phyloP scores from a whole-genome alignment of 2,113 vertebrate species.

The Nansenia antarctica region DNA sequence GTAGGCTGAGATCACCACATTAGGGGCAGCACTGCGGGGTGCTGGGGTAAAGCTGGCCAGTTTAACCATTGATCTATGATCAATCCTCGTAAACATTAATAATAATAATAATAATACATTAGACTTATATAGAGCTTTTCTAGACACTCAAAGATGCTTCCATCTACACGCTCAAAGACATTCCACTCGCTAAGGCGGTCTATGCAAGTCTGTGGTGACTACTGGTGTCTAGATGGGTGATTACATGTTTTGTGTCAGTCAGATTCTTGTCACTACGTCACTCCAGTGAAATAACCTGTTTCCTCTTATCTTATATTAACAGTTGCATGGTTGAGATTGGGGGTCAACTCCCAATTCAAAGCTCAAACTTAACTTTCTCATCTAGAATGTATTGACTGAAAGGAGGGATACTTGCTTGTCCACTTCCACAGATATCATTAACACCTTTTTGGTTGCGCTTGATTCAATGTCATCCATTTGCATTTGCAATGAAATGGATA shows the following conservation, averaged over 20 bases:
- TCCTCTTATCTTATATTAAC: background rate
- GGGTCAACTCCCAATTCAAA: background rate
- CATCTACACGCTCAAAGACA: no score
- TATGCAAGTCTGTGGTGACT: no score
- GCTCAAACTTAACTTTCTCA: background rate
- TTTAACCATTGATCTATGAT: no score
- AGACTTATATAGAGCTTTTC: no score
- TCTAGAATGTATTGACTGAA: background rate
- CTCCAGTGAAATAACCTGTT: no score
- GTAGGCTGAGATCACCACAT: background rate
- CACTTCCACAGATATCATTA: constrained; percentile 15
- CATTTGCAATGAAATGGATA: constrained; percentile 50
- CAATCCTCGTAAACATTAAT: no score
- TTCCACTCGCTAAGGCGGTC: no score
- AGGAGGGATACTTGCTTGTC: constrained; percentile 1
- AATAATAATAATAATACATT: background rate
- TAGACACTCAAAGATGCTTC: no score
- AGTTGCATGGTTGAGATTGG: background rate
- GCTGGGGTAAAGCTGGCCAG: background rate
- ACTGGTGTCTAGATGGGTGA: no score
- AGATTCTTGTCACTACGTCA: no score
- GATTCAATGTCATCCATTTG: constrained; percentile 44
- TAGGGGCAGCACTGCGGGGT: background rate
- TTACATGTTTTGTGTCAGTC: no score
- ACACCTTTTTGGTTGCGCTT: constrained; percentile 34